Evolutionary conservation across 2,113 vertebrate genomes (phyloP).

Genomic region (Pseudorectes ferrugineus): DNA sequence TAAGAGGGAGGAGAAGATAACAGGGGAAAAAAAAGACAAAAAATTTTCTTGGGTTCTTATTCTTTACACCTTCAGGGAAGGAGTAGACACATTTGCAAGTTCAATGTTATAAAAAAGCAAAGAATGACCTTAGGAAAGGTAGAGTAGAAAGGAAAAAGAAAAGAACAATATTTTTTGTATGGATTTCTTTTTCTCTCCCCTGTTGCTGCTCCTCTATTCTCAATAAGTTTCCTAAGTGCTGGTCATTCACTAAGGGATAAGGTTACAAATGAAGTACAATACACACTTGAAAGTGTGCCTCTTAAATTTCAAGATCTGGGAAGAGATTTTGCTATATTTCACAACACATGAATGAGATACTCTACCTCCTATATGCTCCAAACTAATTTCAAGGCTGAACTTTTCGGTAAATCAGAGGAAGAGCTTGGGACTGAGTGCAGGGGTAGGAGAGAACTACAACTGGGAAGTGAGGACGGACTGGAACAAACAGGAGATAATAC

Average conservation of each 20-base stretch:
- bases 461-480: neutral
- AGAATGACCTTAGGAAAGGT: neutral
- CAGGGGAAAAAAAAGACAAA: neutral
- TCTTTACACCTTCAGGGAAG: neutral
- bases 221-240: neutral
- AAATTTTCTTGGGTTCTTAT: neutral
- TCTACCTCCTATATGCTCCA: neutral
- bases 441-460: neutral
- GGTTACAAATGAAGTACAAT: neutral
- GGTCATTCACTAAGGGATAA: neutral
- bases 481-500: neutral
- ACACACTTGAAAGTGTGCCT: neutral
- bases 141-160: neutral
- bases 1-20: neutral
- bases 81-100: neutral
- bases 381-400: neutral
- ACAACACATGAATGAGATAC: neutral
- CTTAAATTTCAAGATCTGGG: neutral
- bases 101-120: slow-evolving; percentile 1
- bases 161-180: neutral
- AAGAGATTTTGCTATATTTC: neutral
- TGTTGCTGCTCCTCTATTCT: neutral
- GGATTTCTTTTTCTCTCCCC: neutral
- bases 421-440: neutral
- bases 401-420: neutral